Evolutionary conservation across 2,797 vertebrate species (phyloP).

Genomic region (Argyrosomus regius): DNA sequence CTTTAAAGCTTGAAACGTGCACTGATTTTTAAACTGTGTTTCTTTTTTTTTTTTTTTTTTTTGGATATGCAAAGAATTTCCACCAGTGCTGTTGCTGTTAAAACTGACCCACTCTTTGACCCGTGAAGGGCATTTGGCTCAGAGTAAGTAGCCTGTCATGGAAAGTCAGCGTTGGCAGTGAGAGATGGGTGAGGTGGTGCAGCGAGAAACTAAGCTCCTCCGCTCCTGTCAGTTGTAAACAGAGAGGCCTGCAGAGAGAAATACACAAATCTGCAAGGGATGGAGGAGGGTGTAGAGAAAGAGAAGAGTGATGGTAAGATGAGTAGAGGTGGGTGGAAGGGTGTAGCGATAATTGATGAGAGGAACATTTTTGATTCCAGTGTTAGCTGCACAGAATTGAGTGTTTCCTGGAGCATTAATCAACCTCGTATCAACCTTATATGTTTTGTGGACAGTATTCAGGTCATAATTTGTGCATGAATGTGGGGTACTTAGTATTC

Average conservation of each 20-base stretch:
- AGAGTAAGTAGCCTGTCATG: conserved; percentile 11
- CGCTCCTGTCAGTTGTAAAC: conserved; percentile 22
- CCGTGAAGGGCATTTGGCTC: conserved; percentile 33
- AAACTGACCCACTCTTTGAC: conserved; percentile 2
- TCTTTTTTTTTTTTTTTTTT: not conserved
- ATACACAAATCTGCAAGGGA: conserved; percentile 11
- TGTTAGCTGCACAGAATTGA: not conserved
- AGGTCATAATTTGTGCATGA: not conserved
- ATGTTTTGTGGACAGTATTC: not conserved
- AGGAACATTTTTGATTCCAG: conserved; percentile 6
- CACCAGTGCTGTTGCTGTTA: not conserved
- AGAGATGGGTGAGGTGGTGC: conserved; percentile 17
- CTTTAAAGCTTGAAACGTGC: not conserved
- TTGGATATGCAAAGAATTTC: conserved; percentile 24
- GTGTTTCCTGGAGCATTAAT: conserved; percentile 8
- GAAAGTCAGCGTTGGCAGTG: conserved; percentile 35
- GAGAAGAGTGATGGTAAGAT: conserved; percentile 27
- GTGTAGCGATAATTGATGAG: conserved; percentile 17
- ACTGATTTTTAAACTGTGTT: not conserved
- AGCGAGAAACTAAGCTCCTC: conserved; percentile 15
- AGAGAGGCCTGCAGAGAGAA: conserved; percentile 19
- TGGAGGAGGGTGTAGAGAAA: not conserved
- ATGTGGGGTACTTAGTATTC: not conserved
- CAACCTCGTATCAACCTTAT: not conserved
- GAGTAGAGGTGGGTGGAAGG: conserved; percentile 17